Percentiles rank a stretch among this genome's conserved stretches.
phyloP scores from a whole-genome alignment of 1,140 invertebrate genomes.

The Nasonia longicornis region DNA sequence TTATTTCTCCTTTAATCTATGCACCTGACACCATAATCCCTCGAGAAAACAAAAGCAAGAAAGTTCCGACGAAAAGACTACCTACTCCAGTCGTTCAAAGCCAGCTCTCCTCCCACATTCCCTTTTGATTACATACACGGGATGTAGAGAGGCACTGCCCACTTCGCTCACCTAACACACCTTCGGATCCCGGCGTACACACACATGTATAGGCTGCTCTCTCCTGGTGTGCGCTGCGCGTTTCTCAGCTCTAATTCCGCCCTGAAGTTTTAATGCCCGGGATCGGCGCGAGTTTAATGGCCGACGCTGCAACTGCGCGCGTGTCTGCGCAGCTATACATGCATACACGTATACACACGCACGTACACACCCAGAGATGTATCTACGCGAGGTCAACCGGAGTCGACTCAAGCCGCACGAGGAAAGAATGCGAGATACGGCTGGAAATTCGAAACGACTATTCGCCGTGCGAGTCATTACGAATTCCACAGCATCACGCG shows the following conservation, averaged over 20 bases:
- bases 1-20: not conserved
- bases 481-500: not conserved
- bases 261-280: conserved; percentile 53
- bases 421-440: not conserved
- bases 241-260: conserved; percentile 41
- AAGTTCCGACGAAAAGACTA: not conserved
- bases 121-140: conserved; percentile 15
- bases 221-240: conserved; percentile 1
- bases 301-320: conserved; percentile 12
- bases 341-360: not conserved
- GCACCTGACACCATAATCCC: not conserved
- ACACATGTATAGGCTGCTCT: not conserved
- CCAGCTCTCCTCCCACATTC: too few relatives aligned
- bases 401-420: not conserved
- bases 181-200: not conserved
- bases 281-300: conserved; percentile 53
- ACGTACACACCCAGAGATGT: not conserved
- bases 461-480: not conserved
- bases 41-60: not conserved
- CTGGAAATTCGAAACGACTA: not conserved
- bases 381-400: not conserved
- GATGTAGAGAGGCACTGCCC: not conserved
- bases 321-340: not conserved
- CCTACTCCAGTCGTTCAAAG: not conserved
- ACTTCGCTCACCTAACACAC: not conserved